Base-by-base conservation (phyloP, 2,797 vertebrate genomes). In the Nothura maculosa region DNA sequence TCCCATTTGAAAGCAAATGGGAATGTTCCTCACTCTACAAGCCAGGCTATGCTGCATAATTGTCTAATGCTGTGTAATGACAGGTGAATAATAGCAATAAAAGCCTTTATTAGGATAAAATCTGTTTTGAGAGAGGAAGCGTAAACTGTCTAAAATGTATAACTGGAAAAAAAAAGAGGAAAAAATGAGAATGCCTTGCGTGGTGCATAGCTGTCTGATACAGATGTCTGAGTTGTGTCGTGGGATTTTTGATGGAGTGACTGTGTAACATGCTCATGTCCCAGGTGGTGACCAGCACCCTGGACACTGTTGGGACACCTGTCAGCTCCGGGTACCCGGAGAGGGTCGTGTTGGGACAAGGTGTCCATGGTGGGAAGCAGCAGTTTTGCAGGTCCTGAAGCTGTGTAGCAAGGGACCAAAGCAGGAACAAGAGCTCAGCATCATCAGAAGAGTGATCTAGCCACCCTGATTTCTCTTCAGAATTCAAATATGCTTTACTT, bases 31-130 rank as follows among this genome's bases (percentile, higher is more conserved):
- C 4, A 52, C 95, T 87, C 89, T 93, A 96, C 93, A 93, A 94
- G 81, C 73, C 85, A 34, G 95, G 72, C 94, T 96, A 89, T 19
- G 61, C 90, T 94, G 81, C 78, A 87, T 97, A 94, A 97, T 97
- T 97, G 94, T 96, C 95, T 97, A 96, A 94, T 95, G 94, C 84
- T 42, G 3, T 95, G 96, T 95, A 97, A 97, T 96, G 97, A 97
- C 97, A 97, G 97, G 97, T 95, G 96, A 95, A 97, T 96, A 97
- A 97, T 93, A 89, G 94, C 90, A 96, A 97, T 96, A 96, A 96
- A 95, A 97, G 93, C 93, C 92, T 97, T 96, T 95, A 97, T 96
- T 96, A 97, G 96, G 96, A 88, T 92, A 92, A 96, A 97, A 93
- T 96, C 93, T 97, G 96, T 97, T 97, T 97, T 96, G 94, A 97